A percentile compares a stretch with the other conserved stretches of the same genome.
phyloP scores from a whole-genome alignment of 2,113 vertebrate genomes.

The Dendrocopos noguchii region DNA sequence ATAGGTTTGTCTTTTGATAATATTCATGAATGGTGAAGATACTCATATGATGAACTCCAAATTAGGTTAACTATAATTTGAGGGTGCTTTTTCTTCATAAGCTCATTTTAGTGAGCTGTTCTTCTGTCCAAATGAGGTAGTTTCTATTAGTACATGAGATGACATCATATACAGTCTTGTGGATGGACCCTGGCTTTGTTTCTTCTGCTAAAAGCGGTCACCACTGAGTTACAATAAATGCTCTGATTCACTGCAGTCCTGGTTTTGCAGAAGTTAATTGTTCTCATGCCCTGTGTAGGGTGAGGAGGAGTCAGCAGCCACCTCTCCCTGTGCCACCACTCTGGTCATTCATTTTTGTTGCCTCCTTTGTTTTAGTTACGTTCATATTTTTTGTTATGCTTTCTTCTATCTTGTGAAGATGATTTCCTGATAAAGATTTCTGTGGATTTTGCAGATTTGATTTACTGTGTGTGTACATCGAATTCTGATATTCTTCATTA shows the following conservation, averaged over 20 bases:
- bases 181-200: background rate
- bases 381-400: background rate
- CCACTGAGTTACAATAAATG: background rate
- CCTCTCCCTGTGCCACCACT: background rate
- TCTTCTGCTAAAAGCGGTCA: background rate
- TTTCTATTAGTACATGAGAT: background rate
- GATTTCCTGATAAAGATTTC: background rate
- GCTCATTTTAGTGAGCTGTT: background rate
- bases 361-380: background rate
- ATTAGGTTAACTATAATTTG: background rate
- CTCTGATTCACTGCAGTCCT: background rate
- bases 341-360: background rate
- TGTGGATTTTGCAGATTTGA: background rate
- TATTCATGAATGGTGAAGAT: background rate
- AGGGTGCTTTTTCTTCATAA: background rate
- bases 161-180: background rate
- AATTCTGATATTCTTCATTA: background rate
- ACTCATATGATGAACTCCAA: background rate
- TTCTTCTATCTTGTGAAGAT: background rate
- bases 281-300: background rate
- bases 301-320: background rate
- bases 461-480: background rate
- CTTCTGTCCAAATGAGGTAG: background rate
- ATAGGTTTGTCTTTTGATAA: background rate
- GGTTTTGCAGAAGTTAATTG: background rate